phyloP scores from a whole-genome alignment of 2,113 vertebrate species.

The Muntiacus reevesi region DNA sequence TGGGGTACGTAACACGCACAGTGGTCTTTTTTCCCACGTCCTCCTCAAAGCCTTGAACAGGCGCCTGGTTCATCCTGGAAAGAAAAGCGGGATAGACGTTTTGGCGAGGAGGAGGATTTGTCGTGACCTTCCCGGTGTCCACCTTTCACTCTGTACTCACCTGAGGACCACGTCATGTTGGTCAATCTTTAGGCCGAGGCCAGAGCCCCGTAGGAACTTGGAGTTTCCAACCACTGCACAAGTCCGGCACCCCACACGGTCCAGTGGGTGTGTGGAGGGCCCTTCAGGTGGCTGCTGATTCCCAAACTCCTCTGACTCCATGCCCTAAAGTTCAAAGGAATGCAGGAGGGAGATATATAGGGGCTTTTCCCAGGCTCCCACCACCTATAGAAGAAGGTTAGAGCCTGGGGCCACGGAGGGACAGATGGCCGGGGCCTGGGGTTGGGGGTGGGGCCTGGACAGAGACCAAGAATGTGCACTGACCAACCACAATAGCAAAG shows the following conservation, averaged over 20 bases:
- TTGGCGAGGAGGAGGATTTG: not conserved
- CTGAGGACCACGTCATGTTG: not conserved
- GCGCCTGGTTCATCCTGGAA: slow-evolving; percentile 86
- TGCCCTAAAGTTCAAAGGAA: not conserved
- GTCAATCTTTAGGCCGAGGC: not conserved
- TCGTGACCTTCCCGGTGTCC: not conserved
- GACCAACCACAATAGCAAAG: not conserved
- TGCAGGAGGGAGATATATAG: not conserved
- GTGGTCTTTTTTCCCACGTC: slow-evolving; percentile 86
- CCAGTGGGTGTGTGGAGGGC: not conserved
- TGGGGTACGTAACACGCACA: slow-evolving; percentile 85
- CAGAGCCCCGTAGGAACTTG: not conserved
- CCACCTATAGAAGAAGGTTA: not conserved
- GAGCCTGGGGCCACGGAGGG: not conserved
- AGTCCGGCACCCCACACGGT: not conserved
- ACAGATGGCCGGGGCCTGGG: not conserved
- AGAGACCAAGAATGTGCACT: not conserved
- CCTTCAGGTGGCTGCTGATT: not conserved
- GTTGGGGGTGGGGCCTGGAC: not conserved
- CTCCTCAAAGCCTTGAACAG: slow-evolving; percentile 83
- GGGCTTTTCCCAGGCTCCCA: not conserved
- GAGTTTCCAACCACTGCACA: slow-evolving; percentile 36
- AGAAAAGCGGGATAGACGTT: not conserved
- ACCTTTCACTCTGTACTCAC: not conserved
- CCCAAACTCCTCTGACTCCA: not conserved